Conservation (phyloP, 2,797 vertebrate genomes). For the Rhinophrynus dorsalis region DNA sequence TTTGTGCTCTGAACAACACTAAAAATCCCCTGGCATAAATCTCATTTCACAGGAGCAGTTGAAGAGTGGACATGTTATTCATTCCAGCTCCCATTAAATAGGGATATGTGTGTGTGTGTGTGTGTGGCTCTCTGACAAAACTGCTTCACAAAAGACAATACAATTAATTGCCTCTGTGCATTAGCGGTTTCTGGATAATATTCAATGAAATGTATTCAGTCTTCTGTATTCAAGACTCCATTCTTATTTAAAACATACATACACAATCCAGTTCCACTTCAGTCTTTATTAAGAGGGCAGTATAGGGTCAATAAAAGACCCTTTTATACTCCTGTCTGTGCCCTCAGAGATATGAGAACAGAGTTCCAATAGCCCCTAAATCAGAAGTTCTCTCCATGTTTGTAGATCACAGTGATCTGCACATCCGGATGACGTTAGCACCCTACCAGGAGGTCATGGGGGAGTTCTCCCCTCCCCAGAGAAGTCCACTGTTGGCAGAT, state of each 20-base stretch:
- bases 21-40: conserved; percentile 40
- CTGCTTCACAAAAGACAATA: conserved; percentile 24
- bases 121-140: conserved; percentile 21
- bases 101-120: conserved; percentile 11
- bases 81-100: background rate
- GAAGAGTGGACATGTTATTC: conserved; percentile 25
- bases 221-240: conserved; percentile 7
- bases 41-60: conserved; percentile 27
- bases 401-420: no score
- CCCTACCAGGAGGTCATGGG: no score
- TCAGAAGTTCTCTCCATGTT: no score
- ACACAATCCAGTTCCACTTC: background rate
- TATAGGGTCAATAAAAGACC: no score
- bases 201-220: background rate
- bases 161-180: conserved; percentile 36
- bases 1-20: conserved; percentile 1
- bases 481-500: no score
- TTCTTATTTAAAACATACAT: background rate
- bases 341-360: no score
- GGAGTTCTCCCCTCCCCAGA: no score
- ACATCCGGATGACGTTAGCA: no score
- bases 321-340: no score
- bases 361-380: no score
- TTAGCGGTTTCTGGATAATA: conserved; percentile 13
- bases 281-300: conserved; percentile 18